Evolutionary conservation across 2,113 vertebrate species (phyloP), one percentile per base, ranked within the genome.

Genomic region (Silurus meridionalis): DNA sequence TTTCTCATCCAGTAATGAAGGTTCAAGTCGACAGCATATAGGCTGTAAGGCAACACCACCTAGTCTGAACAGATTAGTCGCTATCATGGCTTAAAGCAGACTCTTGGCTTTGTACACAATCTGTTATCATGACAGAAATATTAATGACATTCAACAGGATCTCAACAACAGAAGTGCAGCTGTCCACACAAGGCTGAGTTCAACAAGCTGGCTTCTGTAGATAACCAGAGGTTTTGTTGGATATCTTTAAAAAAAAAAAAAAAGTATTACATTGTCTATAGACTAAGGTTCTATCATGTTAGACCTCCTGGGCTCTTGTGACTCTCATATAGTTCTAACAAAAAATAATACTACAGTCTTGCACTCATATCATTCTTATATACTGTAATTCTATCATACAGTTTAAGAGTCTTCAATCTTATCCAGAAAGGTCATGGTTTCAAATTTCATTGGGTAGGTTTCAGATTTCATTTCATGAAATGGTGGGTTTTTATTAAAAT

Each of bases 81-180:
- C 48, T n/a, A 46, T 50, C 64, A 66, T 72, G 21, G 50, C 48
- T 60, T 82, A 48, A 58, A 63, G 17, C 66, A 74, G 15, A 61
- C 9, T 37, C 6, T 21, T 83, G 58, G 48, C 61, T 63, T 82
- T 46, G 37, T n/a, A 50, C 8, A 50, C 57, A 82, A 75, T 83
- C 57, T 86, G 85, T 78, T 66, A 17, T 72, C 80, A 53, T 14
- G 8, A 57, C 80, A 53, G 58, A 64, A 81, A 61, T 60, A 52
- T 48, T 74, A 66, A 63, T 75, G 46, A 64, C 80, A 72, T 69
- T 63, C n/a, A 86, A 10, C 77, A 80, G 80, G 71, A 86, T 55
- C 69, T 72, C 61, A 10, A 86, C 4, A 87, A 66, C 60, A 23
- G 58, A 86, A 15, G 50, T 80, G 19, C 85, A 55, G 57, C 80